Evolutionary conservation across 2,888 invertebrate genomes (phyloP), one percentile per base, ranked within the genome.

Genomic region (Ochlodes sylvanus): DNA sequence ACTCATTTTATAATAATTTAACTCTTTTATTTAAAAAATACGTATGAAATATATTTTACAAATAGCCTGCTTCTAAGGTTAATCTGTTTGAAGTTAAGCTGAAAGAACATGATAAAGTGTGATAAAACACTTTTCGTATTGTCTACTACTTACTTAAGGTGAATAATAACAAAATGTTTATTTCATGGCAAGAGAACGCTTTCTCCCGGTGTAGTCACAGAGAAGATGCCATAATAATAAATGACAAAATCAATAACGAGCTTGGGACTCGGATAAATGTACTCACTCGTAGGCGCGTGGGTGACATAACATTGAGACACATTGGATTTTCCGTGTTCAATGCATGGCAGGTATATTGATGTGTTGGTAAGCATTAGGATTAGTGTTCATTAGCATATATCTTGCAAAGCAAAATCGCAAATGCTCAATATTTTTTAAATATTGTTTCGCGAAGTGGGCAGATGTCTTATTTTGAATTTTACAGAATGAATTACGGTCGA

Each of bases 181-280:
- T 65, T 57, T 50, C 50, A 56, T 74, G 76, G 72, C 73, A 70
- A 72, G 68, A 60, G 71, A 72, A 70, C 79, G 77, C 88, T 87
- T 88, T 88, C 87, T 82, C 87, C 78, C 72, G 75, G 69, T 76
- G 78, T 78, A 80, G 79, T 83, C 83, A 85, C 83, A 77, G 76
- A 76, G 79, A 52, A 50, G 57, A 50, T 58, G 17, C 15, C 15
- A 77, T 58, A 76, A 78, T 72, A 72, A 71, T 74, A 79, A 82
- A 83, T 82, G 79, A 78, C 80, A 82, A 80, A 86, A 84, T 85
- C 83, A 85, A 85, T 84, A 84, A 72, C 68, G 55, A 54, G 15
- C 58, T 27, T 17, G 44, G 66, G 19, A 44, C 19, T 19, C 44
- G 21, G 44, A 32, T 56, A 27, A 27, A 27, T 27, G 27, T 5